phyloP scores from a whole-genome alignment of 1,140 invertebrate species.

The Drosophila lacertosa region DNA sequence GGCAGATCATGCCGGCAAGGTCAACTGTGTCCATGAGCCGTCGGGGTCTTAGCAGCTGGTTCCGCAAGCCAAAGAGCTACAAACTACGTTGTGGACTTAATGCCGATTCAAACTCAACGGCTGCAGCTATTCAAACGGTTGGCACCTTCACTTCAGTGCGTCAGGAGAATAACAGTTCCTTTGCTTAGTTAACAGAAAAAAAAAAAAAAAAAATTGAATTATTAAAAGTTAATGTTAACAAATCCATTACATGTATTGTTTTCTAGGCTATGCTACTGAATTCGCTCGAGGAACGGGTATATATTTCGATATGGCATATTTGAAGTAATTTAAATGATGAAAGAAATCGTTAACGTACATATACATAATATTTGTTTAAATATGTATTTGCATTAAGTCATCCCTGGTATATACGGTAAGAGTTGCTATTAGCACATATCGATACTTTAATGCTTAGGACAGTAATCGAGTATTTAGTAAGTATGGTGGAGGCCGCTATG shows the following conservation, averaged over 20 bases:
- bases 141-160: slow-evolving; percentile 34
- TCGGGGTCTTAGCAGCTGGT: slow-evolving; percentile 76
- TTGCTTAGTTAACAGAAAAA: slow-evolving; percentile 31
- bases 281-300: too few species aligned
- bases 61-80: slow-evolving; percentile 77
- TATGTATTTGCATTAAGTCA: too few species aligned
- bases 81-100: slow-evolving; percentile 50
- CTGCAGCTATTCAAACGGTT: slow-evolving; percentile 59
- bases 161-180: slow-evolving; percentile 33
- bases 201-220: too few species aligned
- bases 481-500: neutral
- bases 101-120: slow-evolving; percentile 57
- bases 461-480: neutral
- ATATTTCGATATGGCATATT: too few species aligned
- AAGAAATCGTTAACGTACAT: too few species aligned
- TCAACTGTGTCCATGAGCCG: slow-evolving; percentile 73
- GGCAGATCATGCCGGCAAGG: slow-evolving; percentile 20
- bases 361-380: too few species aligned
- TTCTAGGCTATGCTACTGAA: too few species aligned
- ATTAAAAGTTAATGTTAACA: too few species aligned
- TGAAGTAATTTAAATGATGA: too few species aligned
- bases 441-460: neutral
- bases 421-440: neutral
- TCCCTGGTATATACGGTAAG: neutral
- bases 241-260: too few species aligned